A percentile compares a stretch with the other conserved stretches of the same genome.
Evolutionary conservation across 2,888 invertebrate genomes (phyloP).

Genomic region (Apotomis capreana): DNA sequence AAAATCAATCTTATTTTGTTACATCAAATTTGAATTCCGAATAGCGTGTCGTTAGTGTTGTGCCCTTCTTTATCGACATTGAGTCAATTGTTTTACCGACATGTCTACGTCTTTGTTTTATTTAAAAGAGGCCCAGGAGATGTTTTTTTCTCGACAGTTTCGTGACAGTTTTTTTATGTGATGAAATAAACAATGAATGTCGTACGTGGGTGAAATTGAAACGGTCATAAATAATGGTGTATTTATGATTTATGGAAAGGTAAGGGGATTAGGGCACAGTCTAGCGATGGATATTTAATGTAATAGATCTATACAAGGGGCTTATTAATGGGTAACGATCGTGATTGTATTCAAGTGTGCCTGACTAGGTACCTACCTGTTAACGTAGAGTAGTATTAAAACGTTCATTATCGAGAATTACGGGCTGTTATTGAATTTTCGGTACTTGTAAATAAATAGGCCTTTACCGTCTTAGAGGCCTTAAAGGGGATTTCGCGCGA

Average conservation of each 20-base stretch:
- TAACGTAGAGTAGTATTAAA: slow-evolving; percentile 18
- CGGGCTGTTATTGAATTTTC: slow-evolving; percentile 8
- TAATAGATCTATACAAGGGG: slow-evolving; percentile 34
- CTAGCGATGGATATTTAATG: slow-evolving; percentile 43
- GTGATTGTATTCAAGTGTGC: slow-evolving; percentile 29
- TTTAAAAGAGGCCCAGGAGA: slow-evolving; percentile 75
- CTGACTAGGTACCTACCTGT: slow-evolving; percentile 16
- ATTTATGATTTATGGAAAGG: slow-evolving; percentile 73
- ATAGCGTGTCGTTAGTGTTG: slow-evolving; percentile 53
- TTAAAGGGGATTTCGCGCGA: background rate
- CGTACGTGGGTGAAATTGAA: slow-evolving; percentile 76
- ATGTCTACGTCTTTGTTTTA: slow-evolving; percentile 82
- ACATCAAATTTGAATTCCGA: slow-evolving; percentile 51
- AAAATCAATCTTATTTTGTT: slow-evolving; percentile 47
- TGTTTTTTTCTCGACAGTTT: slow-evolving; percentile 63
- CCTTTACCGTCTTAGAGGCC: background rate
- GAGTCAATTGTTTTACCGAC: slow-evolving; percentile 81
- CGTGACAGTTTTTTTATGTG: slow-evolving; percentile 62
- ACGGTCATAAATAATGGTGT: slow-evolving; percentile 80
- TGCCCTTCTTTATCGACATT: slow-evolving; percentile 55
- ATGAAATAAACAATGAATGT: slow-evolving; percentile 70
- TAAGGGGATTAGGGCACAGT: slow-evolving; percentile 45
- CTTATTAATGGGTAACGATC: slow-evolving; percentile 39
- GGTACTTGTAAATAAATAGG: slow-evolving; percentile 2
- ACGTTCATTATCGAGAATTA: slow-evolving; percentile 18